phyloP scores from a whole-genome alignment of 2,113 vertebrate genomes.

The Alethe castanea region DNA sequence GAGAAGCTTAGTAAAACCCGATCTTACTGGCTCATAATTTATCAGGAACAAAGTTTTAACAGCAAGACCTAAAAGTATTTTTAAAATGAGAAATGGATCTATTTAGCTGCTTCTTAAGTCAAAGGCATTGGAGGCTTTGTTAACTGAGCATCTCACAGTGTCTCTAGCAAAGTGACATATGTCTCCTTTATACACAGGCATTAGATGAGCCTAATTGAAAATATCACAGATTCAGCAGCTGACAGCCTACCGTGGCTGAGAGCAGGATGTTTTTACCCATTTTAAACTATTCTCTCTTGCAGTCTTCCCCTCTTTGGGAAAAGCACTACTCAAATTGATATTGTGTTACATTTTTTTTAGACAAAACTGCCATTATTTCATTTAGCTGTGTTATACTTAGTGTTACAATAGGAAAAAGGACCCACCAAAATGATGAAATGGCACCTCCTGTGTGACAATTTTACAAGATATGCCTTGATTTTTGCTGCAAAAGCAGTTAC shows the following conservation, averaged over 20 bases:
- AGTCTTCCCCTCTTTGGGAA: background rate
- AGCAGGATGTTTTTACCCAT: background rate
- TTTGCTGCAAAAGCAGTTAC: background rate
- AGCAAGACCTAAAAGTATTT: background rate
- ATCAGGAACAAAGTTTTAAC: background rate
- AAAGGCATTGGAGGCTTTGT: background rate
- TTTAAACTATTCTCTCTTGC: background rate
- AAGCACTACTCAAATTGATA: background rate
- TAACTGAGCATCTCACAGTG: background rate
- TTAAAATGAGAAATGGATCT: background rate
- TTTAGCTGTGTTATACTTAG: background rate
- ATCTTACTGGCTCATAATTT: background rate
- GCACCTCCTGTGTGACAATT: background rate
- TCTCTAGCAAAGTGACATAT: slow-evolving; percentile 17
- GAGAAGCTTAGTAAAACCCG: background rate
- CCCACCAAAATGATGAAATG: background rate
- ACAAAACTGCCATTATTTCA: background rate
- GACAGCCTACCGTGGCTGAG: background rate
- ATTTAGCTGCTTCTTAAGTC: background rate
- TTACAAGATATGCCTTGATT: background rate
- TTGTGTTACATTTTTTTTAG: background rate
- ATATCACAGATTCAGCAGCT: slow-evolving; percentile 40
- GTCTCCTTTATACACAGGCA: slow-evolving; percentile 7
- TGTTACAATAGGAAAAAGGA: background rate
- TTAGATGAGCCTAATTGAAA: slow-evolving; percentile 45